Conservation (phyloP, 30 jellyfish, hydroid and myxozoan genomes). For the Mastigias papua region DNA sequence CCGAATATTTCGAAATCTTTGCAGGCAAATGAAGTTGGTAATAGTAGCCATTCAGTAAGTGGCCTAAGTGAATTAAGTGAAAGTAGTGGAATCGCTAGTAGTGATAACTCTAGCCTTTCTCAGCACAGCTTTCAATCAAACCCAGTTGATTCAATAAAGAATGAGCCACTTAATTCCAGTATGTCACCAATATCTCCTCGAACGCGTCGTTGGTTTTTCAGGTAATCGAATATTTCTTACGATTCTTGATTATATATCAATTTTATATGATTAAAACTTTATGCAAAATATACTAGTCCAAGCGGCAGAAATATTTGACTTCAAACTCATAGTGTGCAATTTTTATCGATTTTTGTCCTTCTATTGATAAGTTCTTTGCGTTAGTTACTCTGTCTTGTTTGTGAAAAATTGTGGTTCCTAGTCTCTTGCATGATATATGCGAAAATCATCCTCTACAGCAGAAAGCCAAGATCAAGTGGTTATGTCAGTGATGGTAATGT, state of each 20-base stretch:
- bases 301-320: no score
- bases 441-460: slow-evolving; percentile 38
- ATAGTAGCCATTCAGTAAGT: slow-evolving; percentile 75
- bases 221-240: slow-evolving; percentile 25
- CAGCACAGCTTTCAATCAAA: slow-evolving; percentile 83
- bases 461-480: slow-evolving; percentile 82
- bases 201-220: slow-evolving; percentile 81
- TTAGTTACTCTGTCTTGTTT: no score
- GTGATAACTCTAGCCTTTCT: slow-evolving; percentile 72
- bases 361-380: no score
- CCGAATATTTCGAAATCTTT: slow-evolving; percentile 18
- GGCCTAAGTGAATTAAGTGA: slow-evolving; percentile 81
- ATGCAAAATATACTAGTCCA: no score
- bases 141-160: slow-evolving; percentile 39
- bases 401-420: no score
- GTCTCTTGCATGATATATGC: no score
- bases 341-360: no score
- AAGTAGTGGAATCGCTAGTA: slow-evolving; percentile 87
- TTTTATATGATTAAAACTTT: not conserved
- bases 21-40: slow-evolving; percentile 42
- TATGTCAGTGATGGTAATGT: slow-evolving; percentile 86
- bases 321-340: no score
- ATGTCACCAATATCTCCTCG: slow-evolving; percentile 76
- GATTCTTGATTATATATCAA: not conserved
- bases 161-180: not conserved